A percentile compares a stretch with the other conserved stretches of the same genome.
phyloP scores from a whole-genome alignment of 2,888 invertebrate genomes.

The Trachelus stipa region DNA sequence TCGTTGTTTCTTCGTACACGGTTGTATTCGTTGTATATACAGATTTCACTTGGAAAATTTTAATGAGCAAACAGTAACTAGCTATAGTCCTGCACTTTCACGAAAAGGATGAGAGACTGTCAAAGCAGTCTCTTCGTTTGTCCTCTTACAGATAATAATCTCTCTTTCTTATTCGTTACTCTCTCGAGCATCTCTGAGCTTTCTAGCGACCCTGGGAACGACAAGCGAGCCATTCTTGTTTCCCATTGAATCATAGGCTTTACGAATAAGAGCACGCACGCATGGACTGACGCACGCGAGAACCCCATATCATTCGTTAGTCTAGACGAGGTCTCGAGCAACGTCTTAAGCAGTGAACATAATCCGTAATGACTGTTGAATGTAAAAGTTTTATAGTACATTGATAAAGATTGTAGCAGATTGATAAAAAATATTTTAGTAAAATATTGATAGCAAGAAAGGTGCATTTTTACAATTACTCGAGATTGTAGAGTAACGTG shows the following conservation, averaged over 20 bases:
- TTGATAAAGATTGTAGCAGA: no score
- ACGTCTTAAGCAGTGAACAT: neutral
- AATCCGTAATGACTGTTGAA: neutral
- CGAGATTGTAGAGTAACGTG: no score
- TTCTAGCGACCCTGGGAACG: neutral
- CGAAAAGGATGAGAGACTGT: neutral
- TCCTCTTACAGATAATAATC: neutral
- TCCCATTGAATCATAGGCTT: neutral
- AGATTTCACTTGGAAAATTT: neutral
- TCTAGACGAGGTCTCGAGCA: neutral
- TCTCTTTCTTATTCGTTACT: neutral
- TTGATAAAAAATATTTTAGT: no score
- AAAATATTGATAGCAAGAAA: neutral
- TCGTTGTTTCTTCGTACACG: no score
- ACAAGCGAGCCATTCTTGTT: neutral
- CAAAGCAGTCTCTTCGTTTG: neutral
- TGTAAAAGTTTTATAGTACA: neutral
- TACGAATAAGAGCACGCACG: neutral
- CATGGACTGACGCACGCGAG: neutral
- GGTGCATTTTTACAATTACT: neutral
- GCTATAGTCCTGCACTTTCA: neutral
- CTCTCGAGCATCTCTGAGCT: neutral
- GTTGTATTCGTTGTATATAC: neutral
- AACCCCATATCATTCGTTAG: neutral
- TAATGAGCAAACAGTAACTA: neutral